A percentile compares a stretch with the other conserved stretches of the same genome.
phyloP scores from a whole-genome alignment of 2,797 vertebrate genomes.

The Octomys mimax region DNA sequence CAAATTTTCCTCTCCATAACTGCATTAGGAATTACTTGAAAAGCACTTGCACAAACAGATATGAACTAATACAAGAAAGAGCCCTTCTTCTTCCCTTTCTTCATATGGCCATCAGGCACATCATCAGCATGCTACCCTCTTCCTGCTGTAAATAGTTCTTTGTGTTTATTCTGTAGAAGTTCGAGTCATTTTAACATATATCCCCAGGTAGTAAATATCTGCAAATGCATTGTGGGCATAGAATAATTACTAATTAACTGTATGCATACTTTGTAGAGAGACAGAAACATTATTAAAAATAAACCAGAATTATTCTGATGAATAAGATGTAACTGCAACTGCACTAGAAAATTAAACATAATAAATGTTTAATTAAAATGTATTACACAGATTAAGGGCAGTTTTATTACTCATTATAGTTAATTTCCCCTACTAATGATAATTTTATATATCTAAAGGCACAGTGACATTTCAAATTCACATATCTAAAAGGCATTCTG shows the following conservation, averaged over 20 bases:
- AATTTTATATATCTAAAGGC: background rate
- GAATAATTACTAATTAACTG: conserved; percentile 54
- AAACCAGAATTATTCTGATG: background rate
- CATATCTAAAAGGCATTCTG: background rate
- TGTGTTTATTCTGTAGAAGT: background rate
- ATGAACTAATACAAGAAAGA: background rate
- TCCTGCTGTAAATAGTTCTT: background rate
- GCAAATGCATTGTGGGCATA: background rate
- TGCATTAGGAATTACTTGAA: background rate
- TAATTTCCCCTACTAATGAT: conserved; percentile 46
- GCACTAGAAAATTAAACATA: conserved; percentile 49
- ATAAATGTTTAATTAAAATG: conserved; percentile 47
- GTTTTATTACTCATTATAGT: conserved; percentile 43
- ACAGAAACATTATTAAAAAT: background rate
- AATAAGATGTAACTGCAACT: conserved; percentile 37
- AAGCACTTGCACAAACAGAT: background rate
- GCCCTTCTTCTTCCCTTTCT: background rate
- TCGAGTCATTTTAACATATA: conserved; percentile 20
- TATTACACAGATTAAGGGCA: conserved; percentile 20
- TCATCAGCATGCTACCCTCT: background rate
- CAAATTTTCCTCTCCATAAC: background rate
- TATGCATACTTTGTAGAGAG: background rate
- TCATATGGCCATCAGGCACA: background rate
- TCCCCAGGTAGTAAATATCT: background rate
- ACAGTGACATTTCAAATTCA: background rate